Conservation (phyloP, 2,113 vertebrate genomes). For the Tamias sibiricus region DNA sequence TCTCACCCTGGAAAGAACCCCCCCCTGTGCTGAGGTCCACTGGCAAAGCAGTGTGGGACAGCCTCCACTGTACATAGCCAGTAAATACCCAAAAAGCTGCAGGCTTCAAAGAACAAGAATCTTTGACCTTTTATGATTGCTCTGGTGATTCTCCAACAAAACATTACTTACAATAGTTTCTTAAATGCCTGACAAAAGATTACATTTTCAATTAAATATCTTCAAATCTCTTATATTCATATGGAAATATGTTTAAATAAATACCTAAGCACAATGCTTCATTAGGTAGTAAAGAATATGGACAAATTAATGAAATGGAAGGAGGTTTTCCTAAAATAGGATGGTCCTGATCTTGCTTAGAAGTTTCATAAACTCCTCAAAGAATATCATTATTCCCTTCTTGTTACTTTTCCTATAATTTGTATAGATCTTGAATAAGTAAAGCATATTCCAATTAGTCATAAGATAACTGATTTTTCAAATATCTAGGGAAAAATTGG, state of each 20-base stretch:
- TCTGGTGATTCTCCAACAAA: conserved; percentile 71
- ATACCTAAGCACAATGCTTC: not conserved
- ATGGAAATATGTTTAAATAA: conserved; percentile 77
- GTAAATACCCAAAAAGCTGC: conserved; percentile 82
- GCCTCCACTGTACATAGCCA: conserved; percentile 67
- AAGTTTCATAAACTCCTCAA: not conserved
- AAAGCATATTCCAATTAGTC: not conserved
- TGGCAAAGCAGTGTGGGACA: conserved; percentile 59
- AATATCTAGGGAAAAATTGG: not conserved
- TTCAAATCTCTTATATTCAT: conserved; percentile 70
- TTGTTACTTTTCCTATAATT: not conserved
- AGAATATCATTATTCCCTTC: not conserved
- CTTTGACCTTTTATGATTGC: conserved; percentile 83
- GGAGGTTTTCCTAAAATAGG: not conserved
- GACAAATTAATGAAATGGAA: conserved; percentile 1
- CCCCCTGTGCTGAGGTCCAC: conserved; percentile 71
- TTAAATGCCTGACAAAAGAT: conserved; percentile 79
- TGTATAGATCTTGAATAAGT: not conserved
- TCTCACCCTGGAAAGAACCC: conserved; percentile 80
- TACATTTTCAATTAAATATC: conserved; percentile 59
- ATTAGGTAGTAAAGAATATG: conserved; percentile 44
- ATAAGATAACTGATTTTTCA: not conserved
- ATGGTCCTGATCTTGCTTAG: not conserved
- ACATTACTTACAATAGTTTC: conserved; percentile 60
- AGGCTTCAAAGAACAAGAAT: conserved; percentile 81